Conservation (phyloP, 2,888 invertebrate species). For the Papilio protenor region DNA sequence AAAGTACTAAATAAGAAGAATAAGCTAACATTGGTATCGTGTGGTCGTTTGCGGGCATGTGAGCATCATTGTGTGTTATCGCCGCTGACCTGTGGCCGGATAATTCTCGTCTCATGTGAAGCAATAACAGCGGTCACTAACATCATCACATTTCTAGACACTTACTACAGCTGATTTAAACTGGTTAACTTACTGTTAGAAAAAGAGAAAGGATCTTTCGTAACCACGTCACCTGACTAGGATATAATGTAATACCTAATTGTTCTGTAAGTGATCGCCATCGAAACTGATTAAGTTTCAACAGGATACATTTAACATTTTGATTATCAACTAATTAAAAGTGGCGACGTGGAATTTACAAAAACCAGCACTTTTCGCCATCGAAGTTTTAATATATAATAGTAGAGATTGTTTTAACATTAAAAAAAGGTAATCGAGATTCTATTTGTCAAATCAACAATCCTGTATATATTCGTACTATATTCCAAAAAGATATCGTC, state of each 20-base stretch:
- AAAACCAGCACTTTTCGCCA: neutral
- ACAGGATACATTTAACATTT: neutral
- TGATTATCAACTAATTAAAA: neutral
- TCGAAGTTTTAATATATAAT: neutral
- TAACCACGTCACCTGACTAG: neutral
- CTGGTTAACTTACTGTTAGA: neutral
- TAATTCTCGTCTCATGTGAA: constrained; percentile 74
- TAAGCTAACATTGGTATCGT: constrained; percentile 53
- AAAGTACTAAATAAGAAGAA: constrained; percentile 3
- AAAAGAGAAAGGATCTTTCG: constrained; percentile 12
- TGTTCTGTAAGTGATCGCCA: neutral
- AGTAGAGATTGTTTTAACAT: neutral
- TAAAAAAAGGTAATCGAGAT: neutral
- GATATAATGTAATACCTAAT: neutral
- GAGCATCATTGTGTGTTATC: constrained; percentile 70
- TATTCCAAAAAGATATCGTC: neutral
- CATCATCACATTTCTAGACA: constrained; percentile 60
- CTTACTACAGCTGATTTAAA: constrained; percentile 21
- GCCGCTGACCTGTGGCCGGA: constrained; percentile 72
- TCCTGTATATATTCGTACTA: neutral
- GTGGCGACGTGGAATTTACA: neutral
- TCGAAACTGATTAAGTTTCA: neutral
- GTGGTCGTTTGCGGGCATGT: constrained; percentile 59
- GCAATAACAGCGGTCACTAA: constrained; percentile 72
- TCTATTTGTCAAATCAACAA: neutral